Base-by-base conservation (phyloP, 2,113 vertebrate genomes). In the Craseonycteris thonglongyai region DNA sequence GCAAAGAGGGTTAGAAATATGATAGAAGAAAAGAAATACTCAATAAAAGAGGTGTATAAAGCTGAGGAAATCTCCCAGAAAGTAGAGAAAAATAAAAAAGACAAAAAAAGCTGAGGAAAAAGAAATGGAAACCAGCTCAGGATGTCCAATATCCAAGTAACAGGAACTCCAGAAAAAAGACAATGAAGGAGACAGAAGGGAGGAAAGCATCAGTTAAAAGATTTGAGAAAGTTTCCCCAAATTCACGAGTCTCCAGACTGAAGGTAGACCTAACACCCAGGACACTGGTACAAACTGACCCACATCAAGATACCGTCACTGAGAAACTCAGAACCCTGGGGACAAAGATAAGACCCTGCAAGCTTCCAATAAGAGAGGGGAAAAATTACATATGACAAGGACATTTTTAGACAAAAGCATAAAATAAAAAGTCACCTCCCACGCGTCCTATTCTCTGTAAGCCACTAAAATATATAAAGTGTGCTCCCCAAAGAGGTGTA, bases 301-400 rank as follows among this genome's bases (percentile, higher is more conserved):
- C 12, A 71, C 42, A 54, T 30, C 28, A n/a, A 81, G 71, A 88
- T 24, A 45, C 2, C 2, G 5, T 33, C 45, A 26, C 49, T 87
- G 28, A 69, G 54, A 94, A 72, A 91, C 19, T 76, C n/a, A 66
- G 86, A 91, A 91, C 26, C 49, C 63, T 74, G 54, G 35, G 66
- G 80, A 75, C 56, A 49, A 94, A 97, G 80, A 83, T 49, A 95
- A 87, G 65, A 91, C 59, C 19, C 78, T 66, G 90, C 61, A 89
- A 81, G 84, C 51, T 93, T 91, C 78, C 35, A 90, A 4, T 83
- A 80, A 88, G 69, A 83, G 38, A 7, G 21, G 42, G 11, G 45
- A 69, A 35, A 51, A 81, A 76, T 58, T 63, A 81, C 40, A 79
- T 72, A 88, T 5, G 78, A 78, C 74, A 91, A 51, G 56, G 63